These are phyloP conservation scores for Poecile atricapillus DNA, from an alignment of 2,113 vertebrate genomes.

Conservation along the genomic window DNA sequence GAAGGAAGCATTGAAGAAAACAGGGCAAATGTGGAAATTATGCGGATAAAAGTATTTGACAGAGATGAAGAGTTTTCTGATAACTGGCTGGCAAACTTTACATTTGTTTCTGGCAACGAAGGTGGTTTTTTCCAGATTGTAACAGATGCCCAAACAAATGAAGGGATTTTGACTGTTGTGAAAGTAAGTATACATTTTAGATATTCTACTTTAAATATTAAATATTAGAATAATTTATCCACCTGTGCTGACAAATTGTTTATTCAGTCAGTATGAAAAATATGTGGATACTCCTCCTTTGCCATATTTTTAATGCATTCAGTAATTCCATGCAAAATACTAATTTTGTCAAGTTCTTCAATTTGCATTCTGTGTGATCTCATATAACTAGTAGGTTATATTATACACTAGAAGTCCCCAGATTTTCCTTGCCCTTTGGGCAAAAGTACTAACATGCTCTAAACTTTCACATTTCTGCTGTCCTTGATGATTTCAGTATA, in stretches of 20 bases:
- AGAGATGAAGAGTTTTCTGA: constrained; percentile 81
- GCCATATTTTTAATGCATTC: background rate
- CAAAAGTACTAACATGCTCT: background rate
- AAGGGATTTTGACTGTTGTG: constrained; percentile 84
- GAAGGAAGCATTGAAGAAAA: constrained; percentile 86
- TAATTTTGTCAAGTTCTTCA: background rate
- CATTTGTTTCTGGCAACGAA: constrained; percentile 88
- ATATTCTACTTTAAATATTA: background rate
- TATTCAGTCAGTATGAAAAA: background rate
- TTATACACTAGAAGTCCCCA: background rate
- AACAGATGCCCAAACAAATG: constrained; percentile 85
- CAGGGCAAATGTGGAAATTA: constrained; percentile 77
- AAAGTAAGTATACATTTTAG: constrained; percentile 77
- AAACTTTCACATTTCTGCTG: background rate
- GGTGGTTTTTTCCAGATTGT: constrained; percentile 83
- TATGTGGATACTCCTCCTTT: background rate
- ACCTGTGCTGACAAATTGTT: background rate
- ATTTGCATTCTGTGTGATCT: background rate
- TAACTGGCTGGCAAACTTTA: constrained; percentile 87
- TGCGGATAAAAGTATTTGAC: constrained; percentile 83
- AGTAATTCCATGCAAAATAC: background rate
- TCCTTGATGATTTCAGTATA: background rate
- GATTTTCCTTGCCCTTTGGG: background rate
- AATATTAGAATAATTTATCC: background rate
- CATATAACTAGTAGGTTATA: background rate